Evolutionary conservation across 2,888 invertebrate species (phyloP).

Genomic region (Synergus itoensis): DNA sequence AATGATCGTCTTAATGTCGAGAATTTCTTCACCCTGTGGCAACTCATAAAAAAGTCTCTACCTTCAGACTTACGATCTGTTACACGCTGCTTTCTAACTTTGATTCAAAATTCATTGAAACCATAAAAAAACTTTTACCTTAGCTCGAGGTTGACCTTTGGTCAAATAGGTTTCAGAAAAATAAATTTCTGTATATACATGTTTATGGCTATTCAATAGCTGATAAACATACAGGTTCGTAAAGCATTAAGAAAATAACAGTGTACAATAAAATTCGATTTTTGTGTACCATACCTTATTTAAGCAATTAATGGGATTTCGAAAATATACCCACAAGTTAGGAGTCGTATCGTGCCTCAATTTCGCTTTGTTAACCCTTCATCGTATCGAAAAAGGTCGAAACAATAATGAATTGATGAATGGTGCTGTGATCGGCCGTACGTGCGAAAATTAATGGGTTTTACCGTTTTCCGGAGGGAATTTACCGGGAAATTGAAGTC

Average conservation of each 20-base stretch:
- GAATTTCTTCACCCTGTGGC: neutral
- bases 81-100: neutral
- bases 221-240: neutral
- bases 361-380: neutral
- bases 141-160: neutral
- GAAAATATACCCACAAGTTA: neutral
- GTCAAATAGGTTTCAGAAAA: neutral
- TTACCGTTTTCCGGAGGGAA: slow-evolving; percentile 4
- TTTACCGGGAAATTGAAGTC: slow-evolving; percentile 21
- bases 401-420: slow-evolving; percentile 30
- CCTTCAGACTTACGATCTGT: neutral
- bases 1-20: neutral
- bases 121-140: neutral
- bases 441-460: slow-evolving; percentile 17
- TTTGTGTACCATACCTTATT: neutral
- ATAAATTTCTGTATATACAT: neutral
- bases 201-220: neutral
- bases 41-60: neutral
- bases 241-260: neutral
- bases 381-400: slow-evolving; percentile 5
- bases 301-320: neutral
- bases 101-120: no score
- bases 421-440: slow-evolving; percentile 13
- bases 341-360: neutral
- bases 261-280: neutral